Conservation (phyloP, 2,113 vertebrate species). For the Semicossyphus pulcher region DNA sequence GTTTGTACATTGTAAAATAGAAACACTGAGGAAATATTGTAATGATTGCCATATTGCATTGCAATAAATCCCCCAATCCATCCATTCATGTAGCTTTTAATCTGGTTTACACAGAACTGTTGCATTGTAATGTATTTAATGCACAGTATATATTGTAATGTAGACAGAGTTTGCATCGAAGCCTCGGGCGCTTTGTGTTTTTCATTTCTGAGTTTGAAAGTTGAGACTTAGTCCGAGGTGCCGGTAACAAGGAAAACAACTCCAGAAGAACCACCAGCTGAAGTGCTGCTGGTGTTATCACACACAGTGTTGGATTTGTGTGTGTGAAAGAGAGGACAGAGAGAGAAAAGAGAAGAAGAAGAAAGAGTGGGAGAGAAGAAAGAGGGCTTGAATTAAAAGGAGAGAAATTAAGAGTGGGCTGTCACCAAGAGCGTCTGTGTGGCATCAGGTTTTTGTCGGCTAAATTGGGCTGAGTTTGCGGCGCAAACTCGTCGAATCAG, state of each 20-base stretch:
- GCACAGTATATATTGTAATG: slow-evolving; percentile 1
- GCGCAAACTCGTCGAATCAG: slow-evolving; percentile 81
- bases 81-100: slow-evolving; percentile 33
- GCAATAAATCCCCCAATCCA: slow-evolving; percentile 90
- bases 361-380: slow-evolving; percentile 29
- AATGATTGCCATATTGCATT: slow-evolving; percentile 89
- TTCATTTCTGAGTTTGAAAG: slow-evolving; percentile 45
- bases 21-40: slow-evolving; percentile 88
- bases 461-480: slow-evolving; percentile 82
- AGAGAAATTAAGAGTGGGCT: slow-evolving; percentile 60
- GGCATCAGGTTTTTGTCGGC: slow-evolving; percentile 69
- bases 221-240: slow-evolving; percentile 59
- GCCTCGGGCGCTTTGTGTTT: slow-evolving; percentile 17
- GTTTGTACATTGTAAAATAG: slow-evolving; percentile 99
- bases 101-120: slow-evolving; percentile 17
- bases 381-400: slow-evolving; percentile 49
- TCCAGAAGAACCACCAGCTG: slow-evolving; percentile 48
- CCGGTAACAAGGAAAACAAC: slow-evolving; percentile 58
- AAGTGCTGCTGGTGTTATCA: slow-evolving; percentile 65
- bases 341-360: slow-evolving; percentile 9
- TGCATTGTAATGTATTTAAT: slow-evolving; percentile 32
- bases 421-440: slow-evolving; percentile 68
- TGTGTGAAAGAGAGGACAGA: slow-evolving; percentile 45
- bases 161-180: not conserved
- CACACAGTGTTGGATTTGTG: slow-evolving; percentile 46